Conservation (phyloP, 2,888 invertebrate species). For the Uloborus plumipes region DNA sequence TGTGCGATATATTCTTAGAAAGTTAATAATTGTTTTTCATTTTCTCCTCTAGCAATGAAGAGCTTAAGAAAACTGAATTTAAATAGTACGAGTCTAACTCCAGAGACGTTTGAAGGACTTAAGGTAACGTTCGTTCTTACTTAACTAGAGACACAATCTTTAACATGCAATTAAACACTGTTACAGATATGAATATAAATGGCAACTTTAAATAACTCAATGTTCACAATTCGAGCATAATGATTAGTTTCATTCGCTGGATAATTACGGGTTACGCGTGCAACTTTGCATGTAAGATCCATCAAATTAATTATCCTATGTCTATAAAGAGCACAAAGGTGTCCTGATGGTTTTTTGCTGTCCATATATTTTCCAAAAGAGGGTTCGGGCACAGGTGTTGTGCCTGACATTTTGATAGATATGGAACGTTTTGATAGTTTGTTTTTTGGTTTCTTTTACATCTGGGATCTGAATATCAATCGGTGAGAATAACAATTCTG, state of each 20-base stretch:
- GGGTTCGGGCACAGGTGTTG: too few species aligned
- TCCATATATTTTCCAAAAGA: too few species aligned
- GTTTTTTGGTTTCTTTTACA: too few species aligned
- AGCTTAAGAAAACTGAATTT: constrained; percentile 82
- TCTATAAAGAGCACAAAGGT: too few species aligned
- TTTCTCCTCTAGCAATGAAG: constrained; percentile 77
- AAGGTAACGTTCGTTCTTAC: constrained; percentile 72
- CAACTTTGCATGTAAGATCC: background rate
- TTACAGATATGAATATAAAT: background rate
- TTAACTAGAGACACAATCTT: too few species aligned
- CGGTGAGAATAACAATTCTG: too few species aligned
- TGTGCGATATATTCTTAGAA: too few species aligned
- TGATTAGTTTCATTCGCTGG: background rate
- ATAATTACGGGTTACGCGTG: background rate
- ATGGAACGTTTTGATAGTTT: too few species aligned
- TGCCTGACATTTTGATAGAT: background rate
- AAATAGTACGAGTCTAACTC: constrained; percentile 84
- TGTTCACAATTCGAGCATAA: background rate
- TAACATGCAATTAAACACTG: background rate
- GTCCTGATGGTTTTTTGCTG: too few species aligned
- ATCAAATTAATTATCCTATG: too few species aligned
- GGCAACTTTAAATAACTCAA: background rate
- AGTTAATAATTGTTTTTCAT: background rate
- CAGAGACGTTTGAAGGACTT: constrained; percentile 80
- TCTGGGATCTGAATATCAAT: too few species aligned